Base-by-base conservation (phyloP, 2,888 invertebrate species). In the Drosophila algonquin region DNA sequence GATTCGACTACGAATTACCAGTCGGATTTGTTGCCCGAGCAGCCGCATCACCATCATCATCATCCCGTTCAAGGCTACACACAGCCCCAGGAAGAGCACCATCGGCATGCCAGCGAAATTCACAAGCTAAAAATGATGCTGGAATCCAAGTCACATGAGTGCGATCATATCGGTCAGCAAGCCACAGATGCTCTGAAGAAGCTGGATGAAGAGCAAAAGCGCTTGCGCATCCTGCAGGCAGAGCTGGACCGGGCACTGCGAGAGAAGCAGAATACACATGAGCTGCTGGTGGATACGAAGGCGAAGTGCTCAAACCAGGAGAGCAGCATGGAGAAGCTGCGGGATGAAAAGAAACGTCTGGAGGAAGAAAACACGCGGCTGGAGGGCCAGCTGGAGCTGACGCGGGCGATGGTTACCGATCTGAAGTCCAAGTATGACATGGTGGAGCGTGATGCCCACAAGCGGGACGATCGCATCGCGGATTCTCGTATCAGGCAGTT, bases 191-290 rank as follows among this genome's bases (percentile, higher is more conserved):
- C 91, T 21, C 75, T 76, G 4, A 89, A 81, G 40, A 82, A 87
- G 54, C 73, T 79, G 1, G 90, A 91, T 75, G 93, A 94, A 53
- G 90, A 94, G 21, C 93, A 93, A n/a, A 94, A 94, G 51, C 93
- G 94, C 48, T 91, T 95, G 0, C 92, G 93, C 0, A 93, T 95
- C 1, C 92, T 94, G 1, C 93, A 95, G 76, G 94, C 94, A 24
- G 95, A 95, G 80, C 92, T 93, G 48, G 94, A 95, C 70, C 93
- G 94, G 63, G 93, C 94, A 0, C 93, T 94, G 65, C 90, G 94
- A 10, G 94, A 94, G 0, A 91, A 94, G 69, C 93, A 94, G 79
- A 94, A 95, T 83, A 93, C 94, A n/a, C 95, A 95, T 90, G 94
- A 95, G 79, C 92, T 94, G 75, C 93, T 95, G 74, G 95, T 92